Base-by-base conservation (phyloP, 2,888 invertebrate species). In the Oscheius sp. region DNA sequence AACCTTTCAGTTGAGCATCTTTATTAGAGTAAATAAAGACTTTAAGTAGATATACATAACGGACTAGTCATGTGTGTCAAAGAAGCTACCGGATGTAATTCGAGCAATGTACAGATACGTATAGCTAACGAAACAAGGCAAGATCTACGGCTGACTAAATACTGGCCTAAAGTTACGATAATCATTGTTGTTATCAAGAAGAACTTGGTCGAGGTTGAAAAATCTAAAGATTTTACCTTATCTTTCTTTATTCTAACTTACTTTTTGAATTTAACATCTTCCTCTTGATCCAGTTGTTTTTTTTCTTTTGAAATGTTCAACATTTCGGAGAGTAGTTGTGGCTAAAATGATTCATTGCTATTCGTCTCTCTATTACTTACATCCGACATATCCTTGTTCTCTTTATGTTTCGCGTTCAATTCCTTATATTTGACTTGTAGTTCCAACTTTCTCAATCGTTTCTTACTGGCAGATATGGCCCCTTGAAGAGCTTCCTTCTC, bases 341-440 rank as follows among this genome's bases (percentile, higher is more conserved):
- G 51, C 64, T 64, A 20, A 49, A 63, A 44, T 38, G 9, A 8
- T 14, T 8, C 36, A 3, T 47, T 47, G 22, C 12, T 20, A 17
- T 47, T 47, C n/a, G 2, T 12, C 47, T 14, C 20, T 30, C 14
- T 3, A 32, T 20, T 33, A 67, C 56, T 67, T 17, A 67, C 67
- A 32, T 67, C 67, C 17, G 67, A 36, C 67, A 67, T 67, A n/a
- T 59, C 67, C 26, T 44, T 14, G 41, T 44, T 33, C 28, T 45
- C 17, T 20, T 17, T 41, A 24, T 45, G 45, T 20, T 33, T 30
- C 14, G 49, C 36, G 20, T 67, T 67, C 20, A 67, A 57, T 8
- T 67, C 67, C 24, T 57, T 45, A 17, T 67, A 67, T 17, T 50
- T 24, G 14, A 59, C 49, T 47, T 59, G 67, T 8, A 67, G 51